Conservation (phyloP, 2,113 vertebrate species). For the Forbesichthys papilliferus region DNA sequence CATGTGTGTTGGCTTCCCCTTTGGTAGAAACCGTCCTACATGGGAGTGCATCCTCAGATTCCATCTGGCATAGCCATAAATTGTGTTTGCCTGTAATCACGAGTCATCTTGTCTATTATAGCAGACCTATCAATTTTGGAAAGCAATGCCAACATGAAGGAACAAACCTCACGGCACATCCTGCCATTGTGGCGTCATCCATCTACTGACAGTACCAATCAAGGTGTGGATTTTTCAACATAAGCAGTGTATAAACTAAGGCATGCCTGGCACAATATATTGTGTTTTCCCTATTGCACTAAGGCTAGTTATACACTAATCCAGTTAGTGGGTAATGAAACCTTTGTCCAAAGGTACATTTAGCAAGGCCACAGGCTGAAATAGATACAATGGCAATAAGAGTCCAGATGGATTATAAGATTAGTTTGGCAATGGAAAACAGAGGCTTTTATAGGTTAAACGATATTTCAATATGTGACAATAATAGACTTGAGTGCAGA, state of each 20-base stretch:
- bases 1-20: conserved; percentile 51
- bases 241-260: conserved; percentile 12
- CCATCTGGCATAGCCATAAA: conserved; percentile 62
- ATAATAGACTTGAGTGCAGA: not conserved
- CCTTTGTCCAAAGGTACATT: too few relatives aligned
- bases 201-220: conserved; percentile 52
- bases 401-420: too few relatives aligned
- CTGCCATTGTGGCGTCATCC: conserved; percentile 44
- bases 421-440: not conserved
- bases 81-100: conserved; percentile 59
- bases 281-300: too few relatives aligned
- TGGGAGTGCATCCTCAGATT: conserved; percentile 62
- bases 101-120: conserved; percentile 67
- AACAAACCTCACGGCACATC: conserved; percentile 54
- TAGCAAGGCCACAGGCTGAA: too few relatives aligned
- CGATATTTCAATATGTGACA: not conserved
- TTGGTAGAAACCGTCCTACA: conserved; percentile 65
- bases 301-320: too few relatives aligned
- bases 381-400: too few relatives aligned
- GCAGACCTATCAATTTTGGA: conserved; percentile 61
- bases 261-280: conserved; percentile 19
- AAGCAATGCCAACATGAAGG: conserved; percentile 52
- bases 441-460: not conserved
- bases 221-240: conserved; percentile 50
- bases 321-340: too few relatives aligned